Conservation (phyloP, 2,797 vertebrate species). For the Gambusia yucatana region DNA sequence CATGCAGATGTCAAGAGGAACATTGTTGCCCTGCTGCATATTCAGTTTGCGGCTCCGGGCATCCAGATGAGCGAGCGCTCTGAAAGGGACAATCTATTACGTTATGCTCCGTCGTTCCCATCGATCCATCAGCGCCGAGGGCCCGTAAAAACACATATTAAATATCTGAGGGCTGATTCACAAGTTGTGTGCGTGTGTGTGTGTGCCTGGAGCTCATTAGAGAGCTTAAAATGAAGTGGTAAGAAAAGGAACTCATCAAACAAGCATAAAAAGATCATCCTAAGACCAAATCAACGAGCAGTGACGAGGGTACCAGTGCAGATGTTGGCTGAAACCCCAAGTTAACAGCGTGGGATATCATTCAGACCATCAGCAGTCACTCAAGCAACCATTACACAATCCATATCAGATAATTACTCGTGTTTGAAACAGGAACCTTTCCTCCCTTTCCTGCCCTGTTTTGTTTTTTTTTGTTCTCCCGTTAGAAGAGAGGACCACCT, state of each 20-base stretch:
- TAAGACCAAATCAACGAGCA: neutral
- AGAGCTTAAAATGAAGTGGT: slow-evolving; percentile 9
- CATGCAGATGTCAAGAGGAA: slow-evolving; percentile 27
- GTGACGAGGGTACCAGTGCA: neutral
- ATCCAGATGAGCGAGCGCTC: slow-evolving; percentile 30
- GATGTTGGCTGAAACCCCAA: neutral
- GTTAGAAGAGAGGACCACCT: neutral
- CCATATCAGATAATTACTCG: slow-evolving; percentile 28
- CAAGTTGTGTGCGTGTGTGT: slow-evolving; percentile 12
- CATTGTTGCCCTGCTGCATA: slow-evolving; percentile 8
- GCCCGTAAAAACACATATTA: slow-evolving; percentile 21
- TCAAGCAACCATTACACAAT: slow-evolving; percentile 14
- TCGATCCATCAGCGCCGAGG: slow-evolving; percentile 50
- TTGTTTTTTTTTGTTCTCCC: neutral
- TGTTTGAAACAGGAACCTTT: slow-evolving; percentile 8
- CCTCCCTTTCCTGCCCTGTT: neutral
- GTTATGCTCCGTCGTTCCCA: slow-evolving; percentile 30
- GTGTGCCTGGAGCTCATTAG: slow-evolving; percentile 18
- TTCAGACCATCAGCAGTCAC: slow-evolving; percentile 1
- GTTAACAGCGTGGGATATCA: neutral
- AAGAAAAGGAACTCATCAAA: neutral
- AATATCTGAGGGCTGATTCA: slow-evolving; percentile 49
- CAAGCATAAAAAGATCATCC: neutral
- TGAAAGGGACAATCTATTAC: slow-evolving; percentile 55
- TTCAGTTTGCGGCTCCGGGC: slow-evolving; percentile 18